Evolutionary conservation across 2,113 vertebrate genomes (phyloP), one percentile per base, ranked within the genome.

Genomic region (Eolophus roseicapilla): DNA sequence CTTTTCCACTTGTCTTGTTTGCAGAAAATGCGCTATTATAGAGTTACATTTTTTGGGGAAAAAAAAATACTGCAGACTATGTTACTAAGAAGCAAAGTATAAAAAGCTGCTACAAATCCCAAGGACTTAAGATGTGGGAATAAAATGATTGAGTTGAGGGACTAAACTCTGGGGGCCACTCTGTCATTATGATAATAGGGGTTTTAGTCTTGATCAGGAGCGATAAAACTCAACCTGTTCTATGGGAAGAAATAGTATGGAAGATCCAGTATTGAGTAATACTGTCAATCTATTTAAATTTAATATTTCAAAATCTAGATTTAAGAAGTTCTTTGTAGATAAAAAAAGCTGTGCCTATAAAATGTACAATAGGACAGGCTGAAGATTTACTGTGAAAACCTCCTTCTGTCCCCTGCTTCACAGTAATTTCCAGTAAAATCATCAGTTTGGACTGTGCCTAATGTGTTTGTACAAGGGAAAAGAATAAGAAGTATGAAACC

Each of bases 321-420:
- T 50, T 37, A 62, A 79, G 7, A 39, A 52, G 5, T 14, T 20
- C 3, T 67, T 84, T 88, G 73, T 37, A 79, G 16, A 17, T 41
- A 57, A 81, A 62, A 70, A 82, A 13, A 49, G 1, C 20, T 67
- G 20, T 50, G 11, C 16, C 7, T 10, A 33, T 75, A 60, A 64
- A 70, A 55, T 0, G 0, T 14, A 44, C 3, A 11, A 15, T 29
- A n/a, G 27, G n/a, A 17, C 13, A 67, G n/a, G 70, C 1, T 75
- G 39, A 59, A 78, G n/a, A 23, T 75, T 81, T 67, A 55, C 5
- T 0, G 1, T 21, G 13, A 4, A 74, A 88, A 69, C 5, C 9
- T 80, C 12, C 10, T 63, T 39, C n/a, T 67, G 12, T 86, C 17
- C 21, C 6, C 29, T 63, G 11, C 17, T 78, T 86, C 28, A 44